Evolutionary conservation across 37 sponge, comb jelly and placozoan genomes (phyloP), one percentile per base, ranked within the genome.

Genomic region (Diacarnus erythraeanus): DNA sequence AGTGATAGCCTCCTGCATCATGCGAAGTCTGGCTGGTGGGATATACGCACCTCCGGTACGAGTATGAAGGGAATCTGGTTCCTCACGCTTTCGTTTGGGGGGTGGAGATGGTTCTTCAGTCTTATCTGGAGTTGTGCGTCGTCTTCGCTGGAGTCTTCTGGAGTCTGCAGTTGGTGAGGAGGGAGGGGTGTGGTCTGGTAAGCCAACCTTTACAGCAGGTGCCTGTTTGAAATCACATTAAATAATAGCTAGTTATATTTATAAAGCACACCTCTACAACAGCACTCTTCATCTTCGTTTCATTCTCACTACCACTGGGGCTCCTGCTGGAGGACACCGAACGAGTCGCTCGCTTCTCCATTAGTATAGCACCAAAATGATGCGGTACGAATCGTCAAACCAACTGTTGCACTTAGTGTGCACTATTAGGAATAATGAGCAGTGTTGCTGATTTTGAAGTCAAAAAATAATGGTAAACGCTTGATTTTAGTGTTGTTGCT

Each of bases 41-140:
- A 98, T 98, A 78, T 98, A 98, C 3, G 96, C 96, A 6, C 96
- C 96, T 17, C 96, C 98, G 60, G 92, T 91, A n/a, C 82, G 69
- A 0, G 87, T 91, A 12, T 83, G 42, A 2, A 91, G 33, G 26
- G 92, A 71, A 37, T 90, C 79, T 22, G 36, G 59, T 30, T 90
- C 89, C 34, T 88, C 77, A 43, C 66, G 78, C 72, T 75, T 80
- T 67, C 83, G 75, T 42, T 81, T 72, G 1, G 78, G 78, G 1
- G 43, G 66, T 23, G 77, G 73, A 12, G 71, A 47, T 47, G 51
- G 51, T 47, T 47, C 51, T 47, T 47, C 51, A 15, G 6, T 12
- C 6, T 47, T 12, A 12, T 6, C 6, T 15, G 6, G 51, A 12
- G 51, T 12, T 47, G 51, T 15, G 12, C 10, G 51, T 6, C 10